A percentile compares a stretch with the other conserved stretches of the same genome.
These are phyloP conservation scores for Karalla daura DNA, from an alignment of 2,797 vertebrate species.

Conservation along the genomic window DNA sequence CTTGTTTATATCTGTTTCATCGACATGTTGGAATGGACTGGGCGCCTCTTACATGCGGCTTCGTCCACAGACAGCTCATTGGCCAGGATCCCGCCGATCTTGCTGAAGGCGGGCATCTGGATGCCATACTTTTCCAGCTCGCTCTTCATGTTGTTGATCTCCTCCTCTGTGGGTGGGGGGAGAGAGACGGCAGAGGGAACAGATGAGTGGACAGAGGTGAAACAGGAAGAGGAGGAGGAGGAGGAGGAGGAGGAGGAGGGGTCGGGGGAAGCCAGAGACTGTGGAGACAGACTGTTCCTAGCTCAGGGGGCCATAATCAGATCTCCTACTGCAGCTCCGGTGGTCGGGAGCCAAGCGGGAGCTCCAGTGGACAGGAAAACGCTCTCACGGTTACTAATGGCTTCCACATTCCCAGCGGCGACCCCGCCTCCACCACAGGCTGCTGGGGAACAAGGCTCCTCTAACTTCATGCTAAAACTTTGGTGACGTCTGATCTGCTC, in stretches of 20 bases:
- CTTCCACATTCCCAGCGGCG: slow-evolving; percentile 73
- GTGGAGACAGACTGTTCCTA: slow-evolving; percentile 54
- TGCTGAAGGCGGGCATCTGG: slow-evolving; percentile 99
- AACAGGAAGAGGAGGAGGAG: neutral
- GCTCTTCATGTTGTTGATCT: slow-evolving; percentile 98
- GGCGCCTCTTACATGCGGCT: slow-evolving; percentile 90
- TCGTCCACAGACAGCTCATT: slow-evolving; percentile 98
- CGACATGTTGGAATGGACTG: too few species aligned
- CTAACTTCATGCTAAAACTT: neutral
- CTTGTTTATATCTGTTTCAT: neutral
- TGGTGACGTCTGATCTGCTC: neutral
- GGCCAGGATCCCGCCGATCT: slow-evolving; percentile 97
- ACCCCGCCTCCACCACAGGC: neutral
- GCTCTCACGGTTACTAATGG: slow-evolving; percentile 75
- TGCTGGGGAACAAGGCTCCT: neutral
- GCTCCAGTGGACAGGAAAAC: slow-evolving; percentile 73
- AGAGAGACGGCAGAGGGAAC: slow-evolving; percentile 40
- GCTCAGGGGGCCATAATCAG: slow-evolving; percentile 54
- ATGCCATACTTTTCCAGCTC: slow-evolving; percentile 99
- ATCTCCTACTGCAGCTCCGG: slow-evolving; percentile 57
- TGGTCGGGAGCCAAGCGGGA: slow-evolving; percentile 47
- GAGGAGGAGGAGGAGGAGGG: neutral
- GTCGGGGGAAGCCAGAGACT: neutral
- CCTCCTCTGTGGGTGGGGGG: slow-evolving; percentile 90
- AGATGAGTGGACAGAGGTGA: slow-evolving; percentile 20